Base-by-base conservation (phyloP, 2,797 vertebrate species). In the Cyprinodon diabolis region DNA sequence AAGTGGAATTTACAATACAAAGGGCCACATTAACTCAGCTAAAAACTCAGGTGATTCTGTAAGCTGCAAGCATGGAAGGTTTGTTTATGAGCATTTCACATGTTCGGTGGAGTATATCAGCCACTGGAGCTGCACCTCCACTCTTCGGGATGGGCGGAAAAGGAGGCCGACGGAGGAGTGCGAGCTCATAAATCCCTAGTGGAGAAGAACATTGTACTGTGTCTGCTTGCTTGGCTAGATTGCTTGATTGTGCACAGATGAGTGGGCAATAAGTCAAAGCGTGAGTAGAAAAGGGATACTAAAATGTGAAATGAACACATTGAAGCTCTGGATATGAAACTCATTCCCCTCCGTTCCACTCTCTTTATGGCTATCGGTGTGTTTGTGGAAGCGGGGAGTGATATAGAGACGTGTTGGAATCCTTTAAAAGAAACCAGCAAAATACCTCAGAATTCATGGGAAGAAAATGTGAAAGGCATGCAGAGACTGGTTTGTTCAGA, bases 371-470 rank as follows among this genome's bases (percentile, higher is more conserved):
- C 56, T 60, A 43, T 71, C 14, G 21, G 1, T 72, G 43, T 66
- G 69, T 72, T 87, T 30, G 52, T 62, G 7, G 47, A 72, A 40
- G 45, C 63, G 71, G 19, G 67, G 48, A 66, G 45, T 60, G 60
- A 4, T 30, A 52, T 51, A 49, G 58, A 66, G 56, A 72, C 52
- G 57, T 56, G 52, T 83, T 45, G 58, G 67, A 81, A 23, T 82
- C 71, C 43, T 83, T 66, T 49, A 75, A 55, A 71, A 83, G 79
- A 78, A 87, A 77, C 74, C 55, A 82, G 84, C 81, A 75, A 81
- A 88, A 90, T 90, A 89, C 78, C 74, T 87, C 55, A 74, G 71
- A 83, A 69, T 56, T 81, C 78, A 73, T 66, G 37, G 73, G 77
- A 72, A 75, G 68, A 78, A 71, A 56, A 74, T 35, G 0, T 4